Base-by-base conservation (phyloP, 2,797 vertebrate genomes). In the Anas capensis region DNA sequence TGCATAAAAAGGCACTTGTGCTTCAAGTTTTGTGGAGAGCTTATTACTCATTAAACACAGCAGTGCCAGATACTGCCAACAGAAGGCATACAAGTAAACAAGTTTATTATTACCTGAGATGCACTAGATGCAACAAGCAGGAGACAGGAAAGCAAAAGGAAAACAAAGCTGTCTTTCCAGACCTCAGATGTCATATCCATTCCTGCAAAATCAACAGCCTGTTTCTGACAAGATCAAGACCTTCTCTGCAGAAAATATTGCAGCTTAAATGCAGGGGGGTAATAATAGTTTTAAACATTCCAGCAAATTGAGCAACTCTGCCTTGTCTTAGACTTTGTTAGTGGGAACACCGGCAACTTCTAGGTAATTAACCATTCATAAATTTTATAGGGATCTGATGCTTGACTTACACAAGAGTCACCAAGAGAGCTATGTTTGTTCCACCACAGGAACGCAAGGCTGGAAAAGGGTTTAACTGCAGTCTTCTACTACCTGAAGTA, bases 21-120 rank as follows among this genome's bases (percentile, higher is more conserved):
- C 64, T 78, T 68, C 61, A 38, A 48, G 53, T 68, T 95, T 72
- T 73, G 60, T 82, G 81, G 72, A 65, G 79, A 92, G 73, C 11
- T 75, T 62, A 90, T 95, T 93, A 96, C 84, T 95, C 64, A 88
- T 95, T 96, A 95, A 95, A 94, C 90, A 48, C 44, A 80, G 86
- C 70, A 84, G 83, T 73, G 86, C 68, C 75, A 82, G 64, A 82
- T 60, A 70, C 48, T 93, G 94, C 88, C 93, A 95, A 92, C 73
- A 92, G 83, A 90, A 93, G 78, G 75, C 88, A 92, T 51, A 3
- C n/a, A 72, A 91, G 87, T 75, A 94, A 96, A 78, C 89, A 96
- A 78, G 89, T 96, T 95, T 86, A 72, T 95, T 93, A 94, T 90
- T 96, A 91, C 85, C 82, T 64, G 56, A 60, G 72, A 79, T 79